These are phyloP conservation scores for Ceramica pisi DNA, from an alignment of 2,888 invertebrate genomes.

Conservation along the genomic window DNA sequence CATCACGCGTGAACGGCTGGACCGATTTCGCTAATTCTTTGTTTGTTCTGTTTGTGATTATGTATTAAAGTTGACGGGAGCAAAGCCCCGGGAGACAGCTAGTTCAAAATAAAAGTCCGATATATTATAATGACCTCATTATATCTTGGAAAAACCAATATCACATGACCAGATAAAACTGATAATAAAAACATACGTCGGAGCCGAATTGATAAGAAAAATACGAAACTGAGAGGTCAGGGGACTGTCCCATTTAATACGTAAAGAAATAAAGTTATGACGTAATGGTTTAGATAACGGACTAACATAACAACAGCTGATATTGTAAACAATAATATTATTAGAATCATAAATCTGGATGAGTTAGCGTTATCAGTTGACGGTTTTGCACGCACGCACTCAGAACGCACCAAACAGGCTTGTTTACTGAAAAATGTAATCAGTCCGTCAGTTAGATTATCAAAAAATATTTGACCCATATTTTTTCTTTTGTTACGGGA, in stretches of 20 bases:
- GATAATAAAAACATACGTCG: background rate
- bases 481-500: too few relatives aligned
- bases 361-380: background rate
- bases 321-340: conserved; percentile 36
- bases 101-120: background rate
- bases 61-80: too few relatives aligned
- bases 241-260: conserved; percentile 6
- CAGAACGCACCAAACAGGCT: too few relatives aligned
- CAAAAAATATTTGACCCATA: too few relatives aligned
- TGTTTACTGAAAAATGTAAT: too few relatives aligned
- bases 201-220: background rate
- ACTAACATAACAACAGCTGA: conserved; percentile 16
- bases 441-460: too few relatives aligned
- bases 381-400: too few relatives aligned
- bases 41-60: too few relatives aligned
- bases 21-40: too few relatives aligned
- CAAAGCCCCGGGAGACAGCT: too few relatives aligned
- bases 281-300: conserved; percentile 5
- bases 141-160: conserved; percentile 6
- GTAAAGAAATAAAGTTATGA: background rate
- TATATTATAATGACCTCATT: background rate
- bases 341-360: conserved; percentile 17
- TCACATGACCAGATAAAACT: background rate
- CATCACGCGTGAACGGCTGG: too few relatives aligned
- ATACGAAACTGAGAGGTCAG: conserved; percentile 13